Evolutionary conservation across 2,797 vertebrate genomes (phyloP).

Genomic region (Lutjanus campechanus): DNA sequence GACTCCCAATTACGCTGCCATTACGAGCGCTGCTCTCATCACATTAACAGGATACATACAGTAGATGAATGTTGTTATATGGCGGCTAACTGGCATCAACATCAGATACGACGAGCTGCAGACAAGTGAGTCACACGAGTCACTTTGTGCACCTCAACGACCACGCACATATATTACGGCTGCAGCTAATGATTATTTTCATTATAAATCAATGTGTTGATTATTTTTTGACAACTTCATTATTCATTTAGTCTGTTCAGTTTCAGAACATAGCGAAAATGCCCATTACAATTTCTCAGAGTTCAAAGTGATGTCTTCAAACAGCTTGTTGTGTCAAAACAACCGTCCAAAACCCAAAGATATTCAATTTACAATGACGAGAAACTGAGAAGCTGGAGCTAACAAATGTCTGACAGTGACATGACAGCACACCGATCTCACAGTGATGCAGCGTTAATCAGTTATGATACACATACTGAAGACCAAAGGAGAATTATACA

Average conservation of each 20-base stretch:
- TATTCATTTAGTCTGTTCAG: neutral
- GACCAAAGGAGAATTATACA: neutral
- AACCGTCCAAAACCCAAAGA: neutral
- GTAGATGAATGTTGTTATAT: neutral
- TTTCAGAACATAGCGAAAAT: neutral
- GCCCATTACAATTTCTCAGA: neutral
- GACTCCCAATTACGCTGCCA: slow-evolving; percentile 33
- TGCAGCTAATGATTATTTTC: neutral
- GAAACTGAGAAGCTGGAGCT: neutral
- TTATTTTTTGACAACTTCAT: neutral
- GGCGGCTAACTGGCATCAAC: slow-evolving; percentile 12
- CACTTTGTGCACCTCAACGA: neutral
- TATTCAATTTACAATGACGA: neutral
- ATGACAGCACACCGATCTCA: neutral
- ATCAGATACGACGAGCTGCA: slow-evolving; percentile 17
- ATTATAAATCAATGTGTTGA: neutral
- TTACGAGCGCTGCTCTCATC: slow-evolving; percentile 41
- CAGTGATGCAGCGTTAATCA: neutral
- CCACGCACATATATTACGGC: rapidly evolving
- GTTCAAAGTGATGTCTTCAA: too few relatives aligned
- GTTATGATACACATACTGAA: neutral
- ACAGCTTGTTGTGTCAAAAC: too few relatives aligned
- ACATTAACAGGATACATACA: slow-evolving; percentile 16
- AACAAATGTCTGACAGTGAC: neutral
- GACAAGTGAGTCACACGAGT: neutral